Evolutionary conservation across 2,113 vertebrate species (phyloP).

Genomic region (Ibidorhyncha struthersii): DNA sequence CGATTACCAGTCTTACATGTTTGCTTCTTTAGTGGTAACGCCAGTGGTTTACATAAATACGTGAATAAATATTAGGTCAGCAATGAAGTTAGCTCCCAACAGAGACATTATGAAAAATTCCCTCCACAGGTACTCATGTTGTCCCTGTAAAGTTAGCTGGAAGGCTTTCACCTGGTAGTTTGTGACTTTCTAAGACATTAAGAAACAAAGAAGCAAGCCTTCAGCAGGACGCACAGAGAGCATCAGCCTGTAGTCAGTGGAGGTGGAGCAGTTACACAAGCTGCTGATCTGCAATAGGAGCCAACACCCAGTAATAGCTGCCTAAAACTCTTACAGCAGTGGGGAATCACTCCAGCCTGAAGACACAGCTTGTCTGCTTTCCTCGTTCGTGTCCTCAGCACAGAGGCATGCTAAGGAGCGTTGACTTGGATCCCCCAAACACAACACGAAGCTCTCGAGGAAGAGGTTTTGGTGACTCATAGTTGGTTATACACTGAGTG

Average conservation of each 20-base stretch:
- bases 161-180: background rate
- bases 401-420: background rate
- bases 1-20: background rate
- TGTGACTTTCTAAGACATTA: background rate
- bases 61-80: background rate
- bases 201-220: background rate
- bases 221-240: background rate
- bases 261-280: background rate
- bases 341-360: background rate
- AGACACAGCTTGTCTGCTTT: background rate
- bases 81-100: background rate
- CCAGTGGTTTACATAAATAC: background rate
- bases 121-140: background rate
- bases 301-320: background rate
- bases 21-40: background rate
- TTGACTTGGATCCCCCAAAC: background rate
- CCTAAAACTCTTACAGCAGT: accelerated
- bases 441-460: accelerated
- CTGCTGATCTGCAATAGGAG: background rate
- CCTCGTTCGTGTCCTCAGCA: background rate
- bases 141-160: background rate
- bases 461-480: background rate
- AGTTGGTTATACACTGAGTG: background rate
- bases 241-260: background rate
- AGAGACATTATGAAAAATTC: background rate